Percentiles rank a stretch among this genome's conserved stretches.
These are phyloP conservation scores for Caenorhabditis panamensis DNA, from an alignment of 2,888 invertebrate genomes.

Conservation along the genomic window DNA sequence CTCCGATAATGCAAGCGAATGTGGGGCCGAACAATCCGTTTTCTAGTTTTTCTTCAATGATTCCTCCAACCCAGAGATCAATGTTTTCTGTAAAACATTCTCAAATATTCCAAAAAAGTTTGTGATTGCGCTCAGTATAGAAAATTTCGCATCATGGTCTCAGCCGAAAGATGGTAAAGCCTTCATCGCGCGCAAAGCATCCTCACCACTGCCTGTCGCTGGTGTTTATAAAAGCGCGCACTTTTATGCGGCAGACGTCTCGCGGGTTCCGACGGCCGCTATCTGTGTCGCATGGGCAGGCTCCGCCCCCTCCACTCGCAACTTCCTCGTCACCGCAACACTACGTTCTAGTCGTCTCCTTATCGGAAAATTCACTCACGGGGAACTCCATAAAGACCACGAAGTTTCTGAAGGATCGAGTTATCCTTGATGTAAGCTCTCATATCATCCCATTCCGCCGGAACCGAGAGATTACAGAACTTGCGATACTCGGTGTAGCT, in stretches of 20 bases:
- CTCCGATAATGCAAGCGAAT: conserved; percentile 91
- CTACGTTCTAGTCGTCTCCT: too few species aligned
- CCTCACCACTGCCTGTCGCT: not conserved
- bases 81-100: conserved; percentile 85
- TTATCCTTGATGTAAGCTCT: conserved; percentile 86
- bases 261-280: conserved; percentile 45
- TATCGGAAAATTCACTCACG: conserved; percentile 52
- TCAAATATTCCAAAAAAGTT: not conserved
- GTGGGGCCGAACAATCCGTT: conserved; percentile 94
- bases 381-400: conserved; percentile 92
- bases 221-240: conserved; percentile 36
- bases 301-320: conserved; percentile 42
- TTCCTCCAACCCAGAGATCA: conserved; percentile 96
- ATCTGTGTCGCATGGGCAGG: conserved; percentile 37
- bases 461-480: conserved; percentile 90
- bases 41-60: conserved; percentile 89
- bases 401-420: conserved; percentile 87
- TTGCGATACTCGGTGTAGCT: conserved; percentile 90
- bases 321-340: not conserved
- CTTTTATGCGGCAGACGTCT: conserved; percentile 33
- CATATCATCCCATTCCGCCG: conserved; percentile 90
- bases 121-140: conserved; percentile 66
- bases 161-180: conserved; percentile 69
- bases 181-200: conserved; percentile 57
- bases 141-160: conserved; percentile 37